Conservation (phyloP, 2,113 vertebrate genomes). For the Gymnorhina tibicen region DNA sequence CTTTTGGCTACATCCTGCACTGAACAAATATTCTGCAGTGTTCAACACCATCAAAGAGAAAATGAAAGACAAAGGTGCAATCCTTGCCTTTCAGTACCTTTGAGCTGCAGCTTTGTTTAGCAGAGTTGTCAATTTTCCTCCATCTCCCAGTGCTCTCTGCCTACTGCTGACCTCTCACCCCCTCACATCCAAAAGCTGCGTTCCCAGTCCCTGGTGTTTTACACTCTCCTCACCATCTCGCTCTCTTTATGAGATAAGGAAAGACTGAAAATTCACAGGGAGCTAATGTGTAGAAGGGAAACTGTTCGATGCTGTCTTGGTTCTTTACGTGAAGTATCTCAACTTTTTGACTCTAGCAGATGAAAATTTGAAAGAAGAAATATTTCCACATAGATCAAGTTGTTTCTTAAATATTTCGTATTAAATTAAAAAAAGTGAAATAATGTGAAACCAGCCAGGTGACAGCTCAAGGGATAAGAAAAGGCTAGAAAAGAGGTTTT, state of each 20-base stretch:
- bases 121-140: conserved; percentile 37
- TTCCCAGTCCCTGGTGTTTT: conserved; percentile 27
- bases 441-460: neutral
- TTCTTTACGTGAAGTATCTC: neutral
- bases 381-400: neutral
- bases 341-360: neutral
- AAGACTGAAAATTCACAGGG: conserved; percentile 22
- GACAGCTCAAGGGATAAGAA: neutral
- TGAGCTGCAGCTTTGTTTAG: neutral
- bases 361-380: neutral
- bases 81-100: conserved; percentile 5
- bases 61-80: neutral
- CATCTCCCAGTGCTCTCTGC: conserved; percentile 18
- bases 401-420: neutral
- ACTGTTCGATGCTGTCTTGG: neutral
- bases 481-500: neutral
- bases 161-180: conserved; percentile 27
- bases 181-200: neutral
- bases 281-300: neutral
- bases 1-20: conserved; percentile 9
- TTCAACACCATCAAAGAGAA: conserved; percentile 30
- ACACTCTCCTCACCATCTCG: neutral
- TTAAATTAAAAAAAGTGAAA: neutral
- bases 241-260: conserved; percentile 5
- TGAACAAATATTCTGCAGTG: neutral